Conservation (phyloP, 2,888 invertebrate genomes). For the Belgica antarctica region DNA sequence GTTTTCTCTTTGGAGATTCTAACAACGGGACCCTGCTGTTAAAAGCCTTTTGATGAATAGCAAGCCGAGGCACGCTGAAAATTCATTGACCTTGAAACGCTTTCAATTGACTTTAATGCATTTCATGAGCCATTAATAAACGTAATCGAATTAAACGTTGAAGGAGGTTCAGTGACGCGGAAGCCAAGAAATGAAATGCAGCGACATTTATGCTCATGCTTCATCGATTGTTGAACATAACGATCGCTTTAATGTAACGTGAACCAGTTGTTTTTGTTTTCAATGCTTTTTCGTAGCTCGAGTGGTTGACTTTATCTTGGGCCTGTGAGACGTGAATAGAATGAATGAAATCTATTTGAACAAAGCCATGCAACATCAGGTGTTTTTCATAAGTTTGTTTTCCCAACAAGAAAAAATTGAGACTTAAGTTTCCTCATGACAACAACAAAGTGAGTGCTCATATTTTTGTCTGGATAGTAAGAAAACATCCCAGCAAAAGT, state of each 20-base stretch:
- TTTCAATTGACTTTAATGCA: not conserved
- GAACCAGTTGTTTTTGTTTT: conserved; percentile 17
- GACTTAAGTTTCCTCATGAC: too few species aligned
- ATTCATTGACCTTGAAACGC: conserved; percentile 1
- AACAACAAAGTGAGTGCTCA: too few species aligned
- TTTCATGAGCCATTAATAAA: not conserved
- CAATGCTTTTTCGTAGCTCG: not conserved
- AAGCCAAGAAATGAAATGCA: not conserved
- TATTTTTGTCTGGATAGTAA: too few species aligned
- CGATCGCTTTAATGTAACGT: conserved; percentile 19
- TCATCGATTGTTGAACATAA: not conserved
- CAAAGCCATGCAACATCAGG: not conserved
- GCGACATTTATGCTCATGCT: conserved; percentile 1
- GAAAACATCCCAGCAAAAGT: too few species aligned
- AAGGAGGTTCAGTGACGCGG: not conserved
- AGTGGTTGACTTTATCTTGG: conserved; percentile 24
- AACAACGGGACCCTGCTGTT: conserved; percentile 16
- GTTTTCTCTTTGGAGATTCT: not conserved
- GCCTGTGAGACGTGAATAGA: conserved; percentile 30
- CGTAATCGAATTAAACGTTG: not conserved
- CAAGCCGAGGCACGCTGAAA: not conserved
- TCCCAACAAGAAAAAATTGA: too few species aligned
- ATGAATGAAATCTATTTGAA: conserved; percentile 28
- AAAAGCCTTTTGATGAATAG: not conserved
- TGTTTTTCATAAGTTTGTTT: too few species aligned